Base-by-base conservation (phyloP, 2,888 invertebrate genomes). In the Oasisia sp. region DNA sequence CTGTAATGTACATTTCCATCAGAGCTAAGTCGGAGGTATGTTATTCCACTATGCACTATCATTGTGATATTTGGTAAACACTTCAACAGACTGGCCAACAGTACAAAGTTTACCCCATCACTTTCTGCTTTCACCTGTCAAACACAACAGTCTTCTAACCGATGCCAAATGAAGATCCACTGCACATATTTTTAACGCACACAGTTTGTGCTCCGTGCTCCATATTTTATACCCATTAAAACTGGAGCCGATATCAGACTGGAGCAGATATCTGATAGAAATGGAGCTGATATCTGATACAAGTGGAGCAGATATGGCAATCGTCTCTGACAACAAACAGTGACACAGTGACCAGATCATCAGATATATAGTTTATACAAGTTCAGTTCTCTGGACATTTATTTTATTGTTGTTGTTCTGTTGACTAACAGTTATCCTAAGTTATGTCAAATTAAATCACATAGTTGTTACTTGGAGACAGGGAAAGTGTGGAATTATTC, bases 51-150 rank as follows among this genome's bases (percentile, higher is more conserved):
- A n/a, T 74, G n/a, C 74, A 74, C n/a, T 74, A 27, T 74, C n/a
- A 74, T 74, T 74, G 27, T 74, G n/a, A 74, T 74, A 74, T 27
- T 74, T 74, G 74, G 74, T 74, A 74, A 74, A 74, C n/a, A 74
- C 27, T 74, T 74, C 74, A 74, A 74, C 74, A 19, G 50, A 2
- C 50, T 50, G 1, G 27, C n/a, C 74, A 74, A 27, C 27, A n/a
- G 74, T 74, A 27, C 74, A 74, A 74, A 4, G 27, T 74, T 74
- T 19, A 74, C 74, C 14, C 14, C 74, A 74, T 8, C 19, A 74
- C 38, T 0, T 7, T 27, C 7, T 7, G 3, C n/a, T 74, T 74
- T 7, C 27, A 27, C 27, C n/a, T 74, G 74, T 74, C 74, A 27
- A 74, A 74, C 27, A 74, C 74, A 74, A 27, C 74, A 74, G 5